Percentiles rank a stretch among this genome's conserved stretches.
phyloP scores from a whole-genome alignment of 2,113 vertebrate genomes.

The Platanista minor region DNA sequence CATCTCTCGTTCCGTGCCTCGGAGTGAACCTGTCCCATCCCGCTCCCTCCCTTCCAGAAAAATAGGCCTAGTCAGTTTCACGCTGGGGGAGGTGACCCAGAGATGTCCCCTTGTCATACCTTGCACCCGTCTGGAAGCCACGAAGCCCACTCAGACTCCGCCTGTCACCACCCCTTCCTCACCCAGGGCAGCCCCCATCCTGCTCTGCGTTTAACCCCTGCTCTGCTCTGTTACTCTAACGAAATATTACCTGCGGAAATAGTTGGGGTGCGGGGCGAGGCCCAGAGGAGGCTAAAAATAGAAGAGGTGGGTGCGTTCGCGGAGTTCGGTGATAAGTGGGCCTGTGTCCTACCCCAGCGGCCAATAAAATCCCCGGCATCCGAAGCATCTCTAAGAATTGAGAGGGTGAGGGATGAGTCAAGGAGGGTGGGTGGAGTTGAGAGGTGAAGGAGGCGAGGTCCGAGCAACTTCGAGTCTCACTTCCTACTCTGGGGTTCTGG shows the following conservation, averaged over 20 bases:
- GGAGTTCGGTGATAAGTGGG: too few species aligned
- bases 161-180: too few species aligned
- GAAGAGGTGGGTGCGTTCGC: not conserved
- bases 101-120: not conserved
- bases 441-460: accelerated
- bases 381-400: not conserved
- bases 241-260: not conserved
- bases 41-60: not conserved
- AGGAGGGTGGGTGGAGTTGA: accelerated
- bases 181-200: not conserved
- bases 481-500: not conserved
- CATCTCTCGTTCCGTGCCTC: not conserved
- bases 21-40: not conserved
- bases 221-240: not conserved
- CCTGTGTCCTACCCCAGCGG: not conserved
- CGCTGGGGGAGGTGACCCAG: not conserved
- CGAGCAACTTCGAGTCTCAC: not conserved
- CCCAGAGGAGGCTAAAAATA: not conserved
- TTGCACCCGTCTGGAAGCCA: not conserved
- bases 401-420: not conserved
- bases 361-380: not conserved
- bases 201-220: not conserved
- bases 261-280: not conserved
- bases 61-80: not conserved
- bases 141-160: not conserved